Evolutionary conservation across 1,140 invertebrate genomes (phyloP), one percentile per base, ranked within the genome.

Genomic region (Drosophila bocqueti): DNA sequence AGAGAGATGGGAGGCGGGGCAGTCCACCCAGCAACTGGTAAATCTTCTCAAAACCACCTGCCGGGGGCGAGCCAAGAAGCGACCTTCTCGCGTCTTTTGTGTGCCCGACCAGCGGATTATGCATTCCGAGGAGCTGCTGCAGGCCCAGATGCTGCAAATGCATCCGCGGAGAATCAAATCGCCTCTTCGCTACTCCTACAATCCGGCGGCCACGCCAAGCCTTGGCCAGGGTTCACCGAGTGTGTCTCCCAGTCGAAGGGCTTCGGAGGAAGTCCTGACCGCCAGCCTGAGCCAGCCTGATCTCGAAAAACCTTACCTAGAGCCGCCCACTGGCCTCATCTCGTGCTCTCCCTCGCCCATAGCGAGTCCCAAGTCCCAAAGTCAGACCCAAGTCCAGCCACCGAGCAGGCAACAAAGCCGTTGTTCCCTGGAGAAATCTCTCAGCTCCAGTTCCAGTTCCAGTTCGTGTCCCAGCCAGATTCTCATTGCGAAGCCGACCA

Each of bases 91-190:
- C 9, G 16, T 46, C 7, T 64, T 60, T 26, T 26, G 36, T 29
- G 72, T 81, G 24, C 54, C 71, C 43, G 62, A 60, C 49, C 79
- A 81, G 34, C 55, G 79, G 52, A 76, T 81, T 26, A 24, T 80
- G 43, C n/a, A 40, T 2, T 57, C 21, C n/a, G 60, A 58, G 43
- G 47, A 66, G 40, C 79, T 62, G 4, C 29, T 66, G 62, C 66
- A 81, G 52, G 66, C 78, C 8, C 78, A 81, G 50, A 21, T 61
- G n/a, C 69, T 18, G 4, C 69, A 74, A 26, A n/a, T 62, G 40
- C 42, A 40, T 15, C 55, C n/a, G 8, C 46, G 40, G 1, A 40
- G 1, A 15, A 7, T 11, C 4, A 26, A 31, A 9, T 18, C 11
- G n/a, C 43, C 43, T 2, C 10, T 3, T 0, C 42, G 8, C 2